Evolutionary conservation across 1,140 invertebrate genomes (phyloP), one percentile per base, ranked within the genome.

Genomic region (Nasonia longicornis): DNA sequence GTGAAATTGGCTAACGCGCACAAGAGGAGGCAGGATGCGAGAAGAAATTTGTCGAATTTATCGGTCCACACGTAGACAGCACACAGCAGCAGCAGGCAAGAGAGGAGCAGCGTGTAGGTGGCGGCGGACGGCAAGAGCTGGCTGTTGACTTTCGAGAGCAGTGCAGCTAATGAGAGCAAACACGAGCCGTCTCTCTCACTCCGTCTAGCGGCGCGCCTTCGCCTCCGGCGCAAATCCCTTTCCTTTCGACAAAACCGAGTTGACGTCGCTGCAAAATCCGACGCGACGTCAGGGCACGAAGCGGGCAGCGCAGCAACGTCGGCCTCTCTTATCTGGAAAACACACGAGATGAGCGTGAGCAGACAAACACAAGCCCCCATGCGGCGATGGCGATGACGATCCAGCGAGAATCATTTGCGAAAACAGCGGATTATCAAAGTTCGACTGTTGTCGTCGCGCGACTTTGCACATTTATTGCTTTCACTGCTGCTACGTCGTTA

Each of bases 151-250:
- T 83, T 79, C 14, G 63, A 81, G 63, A 82, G 83, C 80, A 84
- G 84, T 84, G 82, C 84, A 85, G 84, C 85, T 86, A 86, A 87
- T 86, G 86, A 86, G 84, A 84, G 85, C 84, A 86, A 86, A 87
- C 84, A 87, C 79, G 77, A 74, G 72, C 67, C 82, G 71, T 76
- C 76, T 69, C 82, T 71, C 66, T 66, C 58, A 38, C 72, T 77
- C 80, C 22, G 22, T 45, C 73, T 70, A 26, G 12, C 45, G 73
- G 22, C 16, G 20, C 77, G 77, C 69, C 72, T 71, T 80, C 82
- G 79, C 73, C 81, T 79, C 83, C 76, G 58, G 79, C 80, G 78
- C 77, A 83, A 86, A 84, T 84, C 85, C 80, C 82, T 84, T 72
- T 80, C 58, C 26, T 74, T 74, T 67, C 38, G 29, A 74, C 63